These are phyloP conservation scores for Pollimyrus isidori DNA, from an alignment of 2,113 vertebrate species.

Conservation along the genomic window DNA sequence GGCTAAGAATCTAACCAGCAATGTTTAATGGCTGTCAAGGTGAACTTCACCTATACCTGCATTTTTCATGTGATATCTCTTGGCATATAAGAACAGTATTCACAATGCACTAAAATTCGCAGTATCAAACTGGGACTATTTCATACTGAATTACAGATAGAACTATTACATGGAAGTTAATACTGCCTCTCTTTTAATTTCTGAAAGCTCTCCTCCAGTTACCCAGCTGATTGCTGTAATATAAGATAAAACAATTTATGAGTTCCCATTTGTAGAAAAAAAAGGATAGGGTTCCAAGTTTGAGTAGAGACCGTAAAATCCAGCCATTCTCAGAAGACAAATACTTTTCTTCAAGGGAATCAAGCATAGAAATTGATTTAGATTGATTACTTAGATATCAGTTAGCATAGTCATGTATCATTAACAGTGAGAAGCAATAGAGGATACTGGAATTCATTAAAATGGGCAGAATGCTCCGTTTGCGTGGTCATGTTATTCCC, in stretches of 20 bases:
- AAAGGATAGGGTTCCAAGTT: background rate
- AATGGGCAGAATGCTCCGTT: background rate
- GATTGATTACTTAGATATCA: background rate
- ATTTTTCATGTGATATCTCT: background rate
- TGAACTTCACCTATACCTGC: slow-evolving; percentile 2
- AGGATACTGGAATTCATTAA: background rate
- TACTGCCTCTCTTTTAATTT: background rate
- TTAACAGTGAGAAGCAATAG: background rate
- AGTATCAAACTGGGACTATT: background rate
- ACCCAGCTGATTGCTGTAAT: background rate
- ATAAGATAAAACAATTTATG: background rate
- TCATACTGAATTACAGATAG: background rate
- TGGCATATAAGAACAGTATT: background rate
- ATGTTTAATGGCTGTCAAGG: slow-evolving; percentile 8
- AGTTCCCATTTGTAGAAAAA: background rate
- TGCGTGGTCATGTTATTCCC: slow-evolving; percentile 43
- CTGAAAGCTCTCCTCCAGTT: background rate
- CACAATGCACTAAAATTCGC: background rate
- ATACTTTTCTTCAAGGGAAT: background rate
- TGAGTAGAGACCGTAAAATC: background rate
- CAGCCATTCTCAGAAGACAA: background rate
- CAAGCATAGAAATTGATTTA: background rate
- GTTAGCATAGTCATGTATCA: background rate
- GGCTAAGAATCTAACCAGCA: background rate
- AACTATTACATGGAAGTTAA: background rate